These are phyloP conservation scores for Plagodis pulveraria DNA, from an alignment of 2,888 invertebrate genomes.

Conservation along the genomic window DNA sequence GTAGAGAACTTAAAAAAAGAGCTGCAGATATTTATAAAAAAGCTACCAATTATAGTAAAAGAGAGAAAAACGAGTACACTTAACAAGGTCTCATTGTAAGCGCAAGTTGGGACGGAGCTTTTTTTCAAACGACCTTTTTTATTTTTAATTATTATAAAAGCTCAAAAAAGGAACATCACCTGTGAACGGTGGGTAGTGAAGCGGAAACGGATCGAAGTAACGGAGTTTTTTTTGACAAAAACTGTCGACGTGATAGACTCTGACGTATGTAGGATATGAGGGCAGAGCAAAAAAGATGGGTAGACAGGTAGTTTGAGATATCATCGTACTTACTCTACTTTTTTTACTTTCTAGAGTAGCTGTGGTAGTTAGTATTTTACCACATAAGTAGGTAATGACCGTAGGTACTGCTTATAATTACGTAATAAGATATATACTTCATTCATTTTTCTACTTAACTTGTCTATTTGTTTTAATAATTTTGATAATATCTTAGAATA, in stretches of 20 bases:
- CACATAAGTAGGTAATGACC: neutral
- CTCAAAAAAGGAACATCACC: conserved; percentile 73
- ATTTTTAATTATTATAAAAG: conserved; percentile 76
- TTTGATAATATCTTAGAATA: too few relatives aligned
- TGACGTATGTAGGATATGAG: conserved; percentile 76
- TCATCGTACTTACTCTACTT: neutral
- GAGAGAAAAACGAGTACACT: conserved; percentile 55
- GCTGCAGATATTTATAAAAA: conserved; percentile 42
- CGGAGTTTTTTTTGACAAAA: conserved; percentile 75
- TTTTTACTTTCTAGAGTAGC: neutral
- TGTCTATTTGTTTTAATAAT: too few relatives aligned
- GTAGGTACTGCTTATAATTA: too few relatives aligned
- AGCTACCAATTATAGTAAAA: conserved; percentile 58
- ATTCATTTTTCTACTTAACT: too few relatives aligned
- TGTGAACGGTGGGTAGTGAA: conserved; percentile 72
- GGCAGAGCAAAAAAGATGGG: conserved; percentile 57
- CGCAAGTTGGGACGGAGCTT: conserved; percentile 50
- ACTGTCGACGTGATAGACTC: conserved; percentile 71
- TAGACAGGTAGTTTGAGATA: conserved; percentile 38
- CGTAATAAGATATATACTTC: too few relatives aligned
- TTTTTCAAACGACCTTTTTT: conserved; percentile 29
- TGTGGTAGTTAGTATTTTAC: too few relatives aligned
- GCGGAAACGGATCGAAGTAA: conserved; percentile 81
- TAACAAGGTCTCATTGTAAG: conserved; percentile 72
- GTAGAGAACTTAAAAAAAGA: conserved; percentile 35